Evolutionary conservation across 2,888 invertebrate species (phyloP), one percentile per base, ranked within the genome.

Genomic region (Pristionchus maxplancki): DNA sequence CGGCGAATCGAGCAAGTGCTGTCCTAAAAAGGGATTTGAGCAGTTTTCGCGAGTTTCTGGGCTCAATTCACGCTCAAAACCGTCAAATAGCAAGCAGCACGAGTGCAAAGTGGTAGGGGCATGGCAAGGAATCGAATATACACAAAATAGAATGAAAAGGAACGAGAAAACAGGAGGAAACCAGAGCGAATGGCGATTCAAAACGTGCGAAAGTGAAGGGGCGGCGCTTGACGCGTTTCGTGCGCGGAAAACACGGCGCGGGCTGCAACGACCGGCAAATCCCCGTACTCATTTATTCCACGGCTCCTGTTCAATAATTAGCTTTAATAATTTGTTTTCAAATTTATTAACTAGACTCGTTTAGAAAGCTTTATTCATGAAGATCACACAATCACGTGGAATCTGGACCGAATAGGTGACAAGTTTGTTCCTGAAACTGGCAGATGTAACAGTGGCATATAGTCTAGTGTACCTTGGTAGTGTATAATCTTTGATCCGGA

Each of bases 191-290:
- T 67, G 8, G 15, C 64, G 20, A n/a, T 71, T 71, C 71, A 71
- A n/a, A 71, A 71, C 71, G 71, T 71, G 71, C 71, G 37, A 71
- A 71, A 13, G 34, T 34, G 37, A 37, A 71, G 71, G 71, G 71
- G 64, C 28, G 64, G 64, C 31, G 17, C 6, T 3, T 31, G 31
- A n/a, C 64, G 31, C 64, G 31, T 67, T 67, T 15, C 31, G 34
- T 15, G 34, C 64, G 34, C 31, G 34, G n/a, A n/a, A n/a, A n/a
- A n/a, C n/a, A n/a, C n/a, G n/a, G n/a, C n/a, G n/a, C n/a, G n/a
- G n/a, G n/a, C n/a, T n/a, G n/a, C n/a, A n/a, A n/a, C n/a, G n/a
- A n/a, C n/a, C n/a, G n/a, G n/a, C n/a, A n/a, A n/a, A n/a, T n/a
- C n/a, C n/a, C 11, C 44, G 44, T 44, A 44, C 44, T 44, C 44